Evolutionary conservation across 2,888 invertebrate genomes (phyloP).

Genomic region (Xanthorhoe designata): DNA sequence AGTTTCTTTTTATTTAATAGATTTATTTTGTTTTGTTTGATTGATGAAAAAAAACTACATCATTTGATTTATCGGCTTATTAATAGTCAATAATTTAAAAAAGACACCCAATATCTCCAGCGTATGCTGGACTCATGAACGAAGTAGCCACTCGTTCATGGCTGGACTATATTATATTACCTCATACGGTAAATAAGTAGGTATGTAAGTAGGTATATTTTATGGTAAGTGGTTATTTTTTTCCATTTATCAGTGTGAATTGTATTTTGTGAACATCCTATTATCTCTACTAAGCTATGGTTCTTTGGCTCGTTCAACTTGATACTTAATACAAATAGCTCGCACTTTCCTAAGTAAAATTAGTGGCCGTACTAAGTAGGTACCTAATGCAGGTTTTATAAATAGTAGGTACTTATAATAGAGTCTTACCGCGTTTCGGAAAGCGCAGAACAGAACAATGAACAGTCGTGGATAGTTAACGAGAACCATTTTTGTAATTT

Average conservation of each 20-base stretch:
- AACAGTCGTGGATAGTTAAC: conserved; percentile 28
- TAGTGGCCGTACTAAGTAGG: neutral
- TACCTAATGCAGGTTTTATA: neutral
- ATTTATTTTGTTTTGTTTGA: too few relatives aligned
- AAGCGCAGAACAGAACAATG: conserved; percentile 29
- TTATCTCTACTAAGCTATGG: neutral
- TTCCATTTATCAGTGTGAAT: neutral
- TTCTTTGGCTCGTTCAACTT: neutral
- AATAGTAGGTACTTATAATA: conserved; percentile 18
- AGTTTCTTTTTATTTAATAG: too few relatives aligned
- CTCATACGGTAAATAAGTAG: too few relatives aligned
- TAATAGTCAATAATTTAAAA: too few relatives aligned
- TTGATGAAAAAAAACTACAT: too few relatives aligned
- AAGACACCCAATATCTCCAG: too few relatives aligned
- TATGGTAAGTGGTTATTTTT: too few relatives aligned
- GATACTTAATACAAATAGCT: neutral
- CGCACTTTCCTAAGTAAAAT: neutral
- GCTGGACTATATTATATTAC: too few relatives aligned
- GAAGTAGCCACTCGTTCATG: too few relatives aligned
- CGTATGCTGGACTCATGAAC: too few relatives aligned
- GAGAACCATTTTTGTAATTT: conserved; percentile 38
- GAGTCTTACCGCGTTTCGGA: conserved; percentile 35
- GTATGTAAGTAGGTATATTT: too few relatives aligned
- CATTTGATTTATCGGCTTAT: too few relatives aligned
- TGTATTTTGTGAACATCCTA: neutral